Percentiles rank a stretch among this genome's conserved stretches.
phyloP scores from a whole-genome alignment of 1,140 invertebrate species.

The Pantala flavescens region DNA sequence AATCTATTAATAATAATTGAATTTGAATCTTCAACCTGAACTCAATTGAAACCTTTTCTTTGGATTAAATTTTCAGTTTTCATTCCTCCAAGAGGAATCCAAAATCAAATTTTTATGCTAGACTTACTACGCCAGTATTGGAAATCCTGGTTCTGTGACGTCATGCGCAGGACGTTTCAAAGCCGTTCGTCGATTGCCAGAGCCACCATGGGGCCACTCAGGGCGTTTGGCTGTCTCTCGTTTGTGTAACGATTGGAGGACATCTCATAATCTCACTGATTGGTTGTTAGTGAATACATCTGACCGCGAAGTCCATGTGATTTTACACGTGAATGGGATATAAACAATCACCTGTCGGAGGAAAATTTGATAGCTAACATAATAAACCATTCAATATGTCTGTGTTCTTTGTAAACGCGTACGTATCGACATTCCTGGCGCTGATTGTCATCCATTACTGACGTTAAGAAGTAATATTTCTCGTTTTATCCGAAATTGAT shows the following conservation, averaged over 20 bases:
- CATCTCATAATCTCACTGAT: constrained; percentile 20
- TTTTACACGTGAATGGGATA: constrained; percentile 13
- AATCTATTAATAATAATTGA: too few species aligned
- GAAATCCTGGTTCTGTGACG: background rate
- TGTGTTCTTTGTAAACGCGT: constrained; percentile 41
- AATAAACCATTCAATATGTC: constrained; percentile 30
- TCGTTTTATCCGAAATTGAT: background rate
- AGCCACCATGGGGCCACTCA: background rate
- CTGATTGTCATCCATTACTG: background rate
- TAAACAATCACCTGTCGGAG: background rate
- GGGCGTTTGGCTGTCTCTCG: constrained; percentile 19
- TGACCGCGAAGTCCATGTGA: constrained; percentile 18
- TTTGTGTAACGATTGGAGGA: constrained; percentile 20
- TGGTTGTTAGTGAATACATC: constrained; percentile 18
- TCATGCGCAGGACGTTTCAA: background rate
- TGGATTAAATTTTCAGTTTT: too few species aligned
- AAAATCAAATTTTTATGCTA: too few species aligned
- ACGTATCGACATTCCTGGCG: constrained; percentile 27
- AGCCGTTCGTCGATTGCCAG: constrained; percentile 2
- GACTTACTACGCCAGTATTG: too few species aligned
- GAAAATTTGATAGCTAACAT: background rate
- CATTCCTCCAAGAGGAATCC: too few species aligned
- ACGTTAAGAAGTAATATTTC: background rate
- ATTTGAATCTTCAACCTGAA: too few species aligned
- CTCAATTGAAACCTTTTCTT: too few species aligned